Evolutionary conservation across 2,797 vertebrate genomes (phyloP).

Genomic region (Urosaurus nigricauda): DNA sequence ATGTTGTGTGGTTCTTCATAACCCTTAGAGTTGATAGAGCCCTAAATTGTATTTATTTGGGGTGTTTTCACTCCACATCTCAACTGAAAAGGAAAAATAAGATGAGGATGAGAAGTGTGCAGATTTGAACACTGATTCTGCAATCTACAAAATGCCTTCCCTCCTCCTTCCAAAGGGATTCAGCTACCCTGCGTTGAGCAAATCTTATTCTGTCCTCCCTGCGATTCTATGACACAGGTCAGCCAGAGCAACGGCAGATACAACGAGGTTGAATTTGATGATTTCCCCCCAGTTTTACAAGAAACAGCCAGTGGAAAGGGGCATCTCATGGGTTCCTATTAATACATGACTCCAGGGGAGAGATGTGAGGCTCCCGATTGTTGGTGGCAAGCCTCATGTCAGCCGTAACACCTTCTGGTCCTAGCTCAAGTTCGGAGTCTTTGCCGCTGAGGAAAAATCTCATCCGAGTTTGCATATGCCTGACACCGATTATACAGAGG

Average conservation of each 20-base stretch:
- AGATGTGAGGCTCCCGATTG: not conserved
- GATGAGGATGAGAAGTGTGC: not conserved
- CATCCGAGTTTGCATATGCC: not conserved
- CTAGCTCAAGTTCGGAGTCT: not conserved
- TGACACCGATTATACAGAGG: not conserved
- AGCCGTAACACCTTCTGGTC: not conserved
- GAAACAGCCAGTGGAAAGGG: not conserved
- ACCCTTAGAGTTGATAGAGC: no score
- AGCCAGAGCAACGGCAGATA: not conserved
- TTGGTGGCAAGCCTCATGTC: not conserved
- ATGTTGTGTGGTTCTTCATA: not conserved
- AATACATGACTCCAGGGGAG: no score
- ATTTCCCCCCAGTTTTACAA: not conserved
- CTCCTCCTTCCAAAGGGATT: not conserved
- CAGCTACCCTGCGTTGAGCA: rapidly evolving
- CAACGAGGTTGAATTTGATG: not conserved
- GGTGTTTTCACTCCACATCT: not conserved
- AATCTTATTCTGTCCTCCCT: not conserved
- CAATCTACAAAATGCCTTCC: not conserved
- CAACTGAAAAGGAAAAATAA: not conserved
- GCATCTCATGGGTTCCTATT: not conserved
- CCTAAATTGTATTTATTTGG: not conserved
- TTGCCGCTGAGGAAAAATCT: not conserved
- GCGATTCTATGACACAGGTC: no score
- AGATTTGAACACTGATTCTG: not conserved